Evolutionary conservation across 2,797 vertebrate genomes (phyloP).

Genomic region (Eutrigla gurnardus): DNA sequence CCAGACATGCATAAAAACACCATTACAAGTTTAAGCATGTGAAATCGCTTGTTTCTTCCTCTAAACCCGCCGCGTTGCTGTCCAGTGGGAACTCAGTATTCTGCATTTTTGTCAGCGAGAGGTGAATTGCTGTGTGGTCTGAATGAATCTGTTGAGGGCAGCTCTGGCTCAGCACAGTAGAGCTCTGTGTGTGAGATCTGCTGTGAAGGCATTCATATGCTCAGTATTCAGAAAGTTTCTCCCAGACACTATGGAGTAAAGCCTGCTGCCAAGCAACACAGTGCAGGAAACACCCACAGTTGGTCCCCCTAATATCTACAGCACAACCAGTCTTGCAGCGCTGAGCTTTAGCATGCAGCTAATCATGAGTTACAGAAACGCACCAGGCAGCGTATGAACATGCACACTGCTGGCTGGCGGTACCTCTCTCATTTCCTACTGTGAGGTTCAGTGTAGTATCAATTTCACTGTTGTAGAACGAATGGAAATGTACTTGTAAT

Average conservation of each 20-base stretch:
- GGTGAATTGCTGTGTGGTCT: slow-evolving; percentile 63
- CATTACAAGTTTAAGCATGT: slow-evolving; percentile 24
- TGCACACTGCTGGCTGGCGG: slow-evolving; percentile 16
- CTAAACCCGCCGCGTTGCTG: slow-evolving; percentile 20
- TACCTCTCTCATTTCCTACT: slow-evolving; percentile 11
- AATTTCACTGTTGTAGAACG: slow-evolving; percentile 8
- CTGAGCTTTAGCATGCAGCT: slow-evolving; percentile 24
- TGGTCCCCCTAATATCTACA: slow-evolving; percentile 47
- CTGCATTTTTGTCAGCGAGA: slow-evolving; percentile 52
- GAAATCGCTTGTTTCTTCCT: neutral
- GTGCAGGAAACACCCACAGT: slow-evolving; percentile 60
- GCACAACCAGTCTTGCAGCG: slow-evolving; percentile 43
- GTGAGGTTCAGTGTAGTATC: neutral
- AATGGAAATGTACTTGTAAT: slow-evolving; percentile 35
- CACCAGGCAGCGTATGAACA: slow-evolving; percentile 14
- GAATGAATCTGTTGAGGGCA: slow-evolving; percentile 70
- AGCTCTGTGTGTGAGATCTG: slow-evolving; percentile 70
- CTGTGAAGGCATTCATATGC: slow-evolving; percentile 68
- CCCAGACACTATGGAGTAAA: slow-evolving; percentile 51
- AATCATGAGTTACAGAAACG: slow-evolving; percentile 28
- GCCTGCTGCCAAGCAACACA: slow-evolving; percentile 65
- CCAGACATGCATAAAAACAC: slow-evolving; percentile 2
- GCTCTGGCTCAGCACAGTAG: slow-evolving; percentile 66
- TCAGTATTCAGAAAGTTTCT: slow-evolving; percentile 77
- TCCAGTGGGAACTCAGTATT: slow-evolving; percentile 46